Conservation (phyloP, 2,113 vertebrate species). For the Barnardius zonarius region DNA sequence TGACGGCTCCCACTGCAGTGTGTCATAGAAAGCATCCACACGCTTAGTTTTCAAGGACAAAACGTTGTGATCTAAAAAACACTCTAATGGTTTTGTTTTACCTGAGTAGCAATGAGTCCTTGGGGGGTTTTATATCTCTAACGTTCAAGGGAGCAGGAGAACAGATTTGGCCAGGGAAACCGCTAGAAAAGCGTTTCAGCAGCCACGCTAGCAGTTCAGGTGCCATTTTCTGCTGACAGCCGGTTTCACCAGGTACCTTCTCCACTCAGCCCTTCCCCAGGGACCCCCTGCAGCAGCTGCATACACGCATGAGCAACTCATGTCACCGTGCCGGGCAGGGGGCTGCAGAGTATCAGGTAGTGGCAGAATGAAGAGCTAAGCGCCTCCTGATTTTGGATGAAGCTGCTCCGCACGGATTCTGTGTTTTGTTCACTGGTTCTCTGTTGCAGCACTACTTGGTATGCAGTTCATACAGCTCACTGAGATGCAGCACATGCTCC, state of each 20-base stretch:
- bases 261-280: neutral
- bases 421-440: neutral
- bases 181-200: neutral
- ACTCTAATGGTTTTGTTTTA: neutral
- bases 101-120: neutral
- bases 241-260: neutral
- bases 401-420: neutral
- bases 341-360: neutral
- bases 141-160: neutral
- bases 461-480: neutral
- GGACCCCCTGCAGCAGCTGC: neutral
- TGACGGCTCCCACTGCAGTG: neutral
- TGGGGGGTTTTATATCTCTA: neutral
- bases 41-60: neutral
- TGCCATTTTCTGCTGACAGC: neutral
- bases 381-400: neutral
- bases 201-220: neutral
- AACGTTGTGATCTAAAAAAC: neutral
- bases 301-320: fast-evolving
- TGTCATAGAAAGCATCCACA: neutral
- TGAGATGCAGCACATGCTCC: neutral
- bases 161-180: neutral
- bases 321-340: fast-evolving
- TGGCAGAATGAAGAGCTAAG: neutral
- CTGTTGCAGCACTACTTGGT: neutral